Evolutionary conservation across 2,113 vertebrate species (phyloP), one percentile per base, ranked within the genome.

Genomic region (Phrynocephalus versicolor): DNA sequence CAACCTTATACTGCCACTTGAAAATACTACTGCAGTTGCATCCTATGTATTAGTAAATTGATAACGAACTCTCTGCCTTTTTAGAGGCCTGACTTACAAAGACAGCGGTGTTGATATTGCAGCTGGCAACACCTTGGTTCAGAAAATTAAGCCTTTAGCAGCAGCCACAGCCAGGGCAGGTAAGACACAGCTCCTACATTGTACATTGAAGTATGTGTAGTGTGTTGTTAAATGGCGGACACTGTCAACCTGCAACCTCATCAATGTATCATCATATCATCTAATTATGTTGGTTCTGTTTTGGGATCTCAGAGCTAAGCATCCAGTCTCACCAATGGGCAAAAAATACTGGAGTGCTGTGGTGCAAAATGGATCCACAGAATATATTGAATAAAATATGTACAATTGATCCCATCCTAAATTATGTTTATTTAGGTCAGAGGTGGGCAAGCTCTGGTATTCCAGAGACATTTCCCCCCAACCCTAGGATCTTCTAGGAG

Each of bases 31-130:
- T 57, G 0, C 14, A 57, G 3, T n/a, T 73, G 23, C 83, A 67
- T 73, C 2, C 55, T 0, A 3, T 51, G 1, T 79, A 80, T 76
- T 3, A 79, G 51, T 19, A 9, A 30, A 19, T 72, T 81, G 75
- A 30, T 81, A 87, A 88, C 86, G 60, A 37, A 70, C 79, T 87
- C 30, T 18, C 0, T 87, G 80, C 82, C 88, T 89, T 93, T 85
- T 70, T 95, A 99, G 98, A 92, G 96, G 96, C 86, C 93, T 99
- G 92, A 99, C 98, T 39, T 99, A 99, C 85, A 99, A 98, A 93
- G 98, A 97, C 90, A 98, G 98, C 8, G 99, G 99, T 10, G 98
- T 99, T 92, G 97, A 99, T 95, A 98, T 99, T 45, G 96, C 94
- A 37, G 98, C 98, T 37, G 99, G 98, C 21, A 99, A 99, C 95